Conservation (phyloP, 2,113 vertebrate species). For the Chaetops frenatus region DNA sequence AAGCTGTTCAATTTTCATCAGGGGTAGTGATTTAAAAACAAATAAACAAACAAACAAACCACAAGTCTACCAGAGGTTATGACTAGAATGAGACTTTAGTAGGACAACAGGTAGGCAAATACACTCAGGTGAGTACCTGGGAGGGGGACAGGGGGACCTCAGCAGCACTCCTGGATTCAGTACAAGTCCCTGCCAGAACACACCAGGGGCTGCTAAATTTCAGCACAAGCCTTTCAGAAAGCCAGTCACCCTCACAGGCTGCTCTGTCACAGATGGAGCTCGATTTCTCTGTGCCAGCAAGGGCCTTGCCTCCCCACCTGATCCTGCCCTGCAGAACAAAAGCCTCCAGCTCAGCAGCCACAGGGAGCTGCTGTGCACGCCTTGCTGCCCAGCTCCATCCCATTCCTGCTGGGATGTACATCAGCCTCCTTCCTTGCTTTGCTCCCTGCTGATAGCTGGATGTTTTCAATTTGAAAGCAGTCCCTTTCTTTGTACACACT, state of each 20-base stretch:
- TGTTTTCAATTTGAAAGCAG: not conserved
- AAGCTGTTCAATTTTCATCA: not conserved
- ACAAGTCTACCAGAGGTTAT: not conserved
- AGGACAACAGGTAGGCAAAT: not conserved
- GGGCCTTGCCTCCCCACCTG: constrained; percentile 17
- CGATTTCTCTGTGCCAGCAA: not conserved
- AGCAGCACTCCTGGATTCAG: not conserved
- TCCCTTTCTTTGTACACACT: not conserved
- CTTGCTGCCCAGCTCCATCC: not conserved
- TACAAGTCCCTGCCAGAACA: not conserved
- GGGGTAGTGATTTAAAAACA: not conserved
- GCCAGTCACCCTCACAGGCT: not conserved
- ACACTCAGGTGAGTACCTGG: not conserved
- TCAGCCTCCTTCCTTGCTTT: not conserved
- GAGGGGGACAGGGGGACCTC: not conserved
- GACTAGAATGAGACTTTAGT: not conserved
- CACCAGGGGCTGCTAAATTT: not conserved
- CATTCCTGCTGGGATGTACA: not conserved
- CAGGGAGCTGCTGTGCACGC: not conserved
- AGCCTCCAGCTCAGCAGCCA: not conserved
- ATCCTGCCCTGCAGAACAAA: constrained; percentile 14
- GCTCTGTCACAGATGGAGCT: not conserved
- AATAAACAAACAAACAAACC: not conserved
- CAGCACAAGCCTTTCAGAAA: not conserved
- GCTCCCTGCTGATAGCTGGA: not conserved